Percentiles rank a stretch among this genome's conserved stretches.
These are phyloP conservation scores for Hypselothyrea guttata DNA, from an alignment of 2,888 invertebrate genomes.

Conservation along the genomic window DNA sequence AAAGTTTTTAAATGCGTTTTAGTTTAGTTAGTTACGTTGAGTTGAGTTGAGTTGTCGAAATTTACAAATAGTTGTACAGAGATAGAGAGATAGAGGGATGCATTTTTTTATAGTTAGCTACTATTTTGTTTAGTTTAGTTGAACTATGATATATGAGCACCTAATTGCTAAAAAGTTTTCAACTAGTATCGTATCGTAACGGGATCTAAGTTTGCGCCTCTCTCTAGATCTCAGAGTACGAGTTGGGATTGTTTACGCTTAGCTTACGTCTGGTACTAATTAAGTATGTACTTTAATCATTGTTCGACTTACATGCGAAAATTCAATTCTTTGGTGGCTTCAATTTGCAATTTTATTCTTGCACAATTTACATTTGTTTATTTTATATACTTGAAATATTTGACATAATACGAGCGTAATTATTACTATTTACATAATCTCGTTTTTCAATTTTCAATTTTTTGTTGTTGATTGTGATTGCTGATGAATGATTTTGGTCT, in stretches of 20 bases:
- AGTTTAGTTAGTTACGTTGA: slow-evolving; percentile 59
- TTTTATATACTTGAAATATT: slow-evolving; percentile 12
- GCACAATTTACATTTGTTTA: slow-evolving; percentile 67
- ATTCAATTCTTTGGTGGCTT: slow-evolving; percentile 79
- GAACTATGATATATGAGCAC: slow-evolving; percentile 75
- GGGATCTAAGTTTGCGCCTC: slow-evolving; percentile 30
- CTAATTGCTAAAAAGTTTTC: slow-evolving; percentile 71
- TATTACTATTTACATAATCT: slow-evolving; percentile 50
- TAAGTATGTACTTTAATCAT: slow-evolving; percentile 50
- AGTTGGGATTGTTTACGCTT: slow-evolving; percentile 65
- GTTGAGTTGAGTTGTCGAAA: slow-evolving; percentile 49
- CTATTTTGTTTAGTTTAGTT: slow-evolving; percentile 50
- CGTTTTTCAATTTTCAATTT: slow-evolving; percentile 3
- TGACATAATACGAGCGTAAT: slow-evolving; percentile 26
- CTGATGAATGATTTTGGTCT: slow-evolving; percentile 28
- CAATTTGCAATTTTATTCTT: slow-evolving; percentile 63
- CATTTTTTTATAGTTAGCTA: slow-evolving; percentile 37
- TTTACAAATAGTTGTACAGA: slow-evolving; percentile 57
- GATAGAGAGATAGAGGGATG: slow-evolving; percentile 26
- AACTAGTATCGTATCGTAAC: slow-evolving; percentile 45
- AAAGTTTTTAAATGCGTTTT: slow-evolving; percentile 69
- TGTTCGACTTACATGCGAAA: slow-evolving; percentile 72
- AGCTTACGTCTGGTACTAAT: slow-evolving; percentile 50
- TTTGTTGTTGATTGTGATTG: background rate
- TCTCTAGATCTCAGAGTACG: slow-evolving; percentile 28